phyloP scores from a whole-genome alignment of 2,113 vertebrate genomes.

The Lathamus discolor region DNA sequence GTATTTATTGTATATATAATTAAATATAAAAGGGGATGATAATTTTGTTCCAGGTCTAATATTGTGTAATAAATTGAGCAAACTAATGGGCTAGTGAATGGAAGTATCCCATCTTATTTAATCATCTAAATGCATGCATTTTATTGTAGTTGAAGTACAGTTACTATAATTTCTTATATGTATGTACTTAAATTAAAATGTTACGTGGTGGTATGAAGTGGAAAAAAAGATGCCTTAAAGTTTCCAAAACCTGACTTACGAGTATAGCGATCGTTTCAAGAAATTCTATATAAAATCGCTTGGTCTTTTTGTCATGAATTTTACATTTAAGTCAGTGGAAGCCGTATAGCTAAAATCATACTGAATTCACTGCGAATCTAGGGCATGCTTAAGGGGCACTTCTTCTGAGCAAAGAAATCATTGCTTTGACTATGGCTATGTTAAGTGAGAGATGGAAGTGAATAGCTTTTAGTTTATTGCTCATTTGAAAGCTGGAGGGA shows the following conservation, averaged over 20 bases:
- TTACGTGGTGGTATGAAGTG: neutral
- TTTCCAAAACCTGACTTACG: neutral
- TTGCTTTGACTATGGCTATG: constrained; percentile 53
- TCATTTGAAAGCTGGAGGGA: constrained; percentile 55
- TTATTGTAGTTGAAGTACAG: neutral
- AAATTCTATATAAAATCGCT: neutral
- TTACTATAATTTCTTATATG: neutral
- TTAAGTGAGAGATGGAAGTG: constrained; percentile 46
- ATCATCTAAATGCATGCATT: neutral
- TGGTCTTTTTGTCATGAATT: constrained; percentile 8
- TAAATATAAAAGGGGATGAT: neutral
- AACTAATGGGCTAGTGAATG: neutral
- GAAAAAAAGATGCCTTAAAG: neutral
- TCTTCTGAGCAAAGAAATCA: constrained; percentile 62
- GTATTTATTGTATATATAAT: neutral
- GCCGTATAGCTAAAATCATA: constrained; percentile 2
- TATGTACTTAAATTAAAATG: neutral
- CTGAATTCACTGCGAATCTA: constrained; percentile 53
- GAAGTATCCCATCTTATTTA: neutral
- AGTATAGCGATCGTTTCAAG: neutral
- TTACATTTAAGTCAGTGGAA: constrained; percentile 10
- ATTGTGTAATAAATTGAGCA: neutral
- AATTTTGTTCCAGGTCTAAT: neutral
- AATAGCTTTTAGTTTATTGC: constrained; percentile 64
- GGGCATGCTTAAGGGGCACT: constrained; percentile 56